Evolutionary conservation across 2,797 vertebrate species (phyloP).

Genomic region (Cynopterus sphinx): DNA sequence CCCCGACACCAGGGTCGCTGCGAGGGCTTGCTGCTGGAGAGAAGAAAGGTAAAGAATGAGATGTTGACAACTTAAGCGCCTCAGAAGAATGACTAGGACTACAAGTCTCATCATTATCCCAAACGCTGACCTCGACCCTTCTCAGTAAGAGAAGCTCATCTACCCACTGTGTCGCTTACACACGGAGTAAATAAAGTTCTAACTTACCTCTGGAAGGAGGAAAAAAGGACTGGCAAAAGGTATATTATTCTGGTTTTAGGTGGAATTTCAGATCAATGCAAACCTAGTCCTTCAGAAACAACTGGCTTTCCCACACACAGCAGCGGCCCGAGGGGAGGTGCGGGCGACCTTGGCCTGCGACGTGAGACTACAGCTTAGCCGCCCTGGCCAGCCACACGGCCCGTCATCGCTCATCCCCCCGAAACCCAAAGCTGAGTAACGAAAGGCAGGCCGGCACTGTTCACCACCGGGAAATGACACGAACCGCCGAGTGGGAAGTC

Average conservation of each 20-base stretch:
- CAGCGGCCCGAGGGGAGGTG: not conserved
- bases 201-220: slow-evolving; percentile 71
- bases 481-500: not conserved
- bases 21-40: slow-evolving; percentile 88
- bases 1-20: slow-evolving; percentile 87
- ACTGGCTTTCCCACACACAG: not conserved
- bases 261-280: not conserved
- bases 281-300: not conserved
- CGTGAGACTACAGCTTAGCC: not conserved
- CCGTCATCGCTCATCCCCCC: not conserved
- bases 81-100: not conserved
- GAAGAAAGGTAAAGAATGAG: slow-evolving; percentile 76
- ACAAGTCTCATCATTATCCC: not conserved
- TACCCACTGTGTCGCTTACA: not conserved
- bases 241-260: not conserved
- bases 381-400: not conserved
- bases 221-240: not conserved
- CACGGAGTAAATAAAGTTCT: not conserved
- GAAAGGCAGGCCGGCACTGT: not conserved
- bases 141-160: not conserved
- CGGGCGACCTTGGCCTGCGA: not conserved
- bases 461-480: not conserved
- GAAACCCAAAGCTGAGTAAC: not conserved
- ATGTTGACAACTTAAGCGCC: slow-evolving; percentile 52
- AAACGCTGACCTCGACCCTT: not conserved